Conservation (phyloP, 35 echinoderm and acorn worm species). For the Lytechinus pictus region DNA sequence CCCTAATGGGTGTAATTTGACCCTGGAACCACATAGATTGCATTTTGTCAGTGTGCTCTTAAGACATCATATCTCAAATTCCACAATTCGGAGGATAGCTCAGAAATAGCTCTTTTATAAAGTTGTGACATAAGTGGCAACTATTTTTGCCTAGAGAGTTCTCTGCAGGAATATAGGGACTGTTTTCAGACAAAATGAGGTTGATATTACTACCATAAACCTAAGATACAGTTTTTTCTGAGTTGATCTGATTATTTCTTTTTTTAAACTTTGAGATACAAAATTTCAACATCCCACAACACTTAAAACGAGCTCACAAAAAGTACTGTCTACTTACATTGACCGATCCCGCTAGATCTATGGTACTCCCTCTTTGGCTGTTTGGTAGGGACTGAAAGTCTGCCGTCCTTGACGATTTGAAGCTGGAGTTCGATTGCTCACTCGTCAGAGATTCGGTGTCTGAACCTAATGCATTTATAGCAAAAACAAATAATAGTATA, state of each 20-base stretch:
- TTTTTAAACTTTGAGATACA: not conserved
- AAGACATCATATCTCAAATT: no score
- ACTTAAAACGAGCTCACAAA: not conserved
- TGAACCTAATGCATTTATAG: slow-evolving; percentile 56
- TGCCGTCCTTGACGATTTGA: slow-evolving; percentile 34
- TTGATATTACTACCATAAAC: no score
- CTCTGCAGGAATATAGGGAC: no score
- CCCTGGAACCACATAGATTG: no score
- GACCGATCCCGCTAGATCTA: slow-evolving; percentile 83
- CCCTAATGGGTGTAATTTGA: not conserved
- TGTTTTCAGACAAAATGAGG: no score
- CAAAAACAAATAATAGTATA: not conserved
- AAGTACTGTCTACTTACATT: slow-evolving; percentile 49
- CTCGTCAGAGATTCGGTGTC: slow-evolving; percentile 47
- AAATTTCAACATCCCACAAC: not conserved
- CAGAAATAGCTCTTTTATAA: not conserved
- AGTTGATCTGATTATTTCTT: no score
- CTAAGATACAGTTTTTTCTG: no score
- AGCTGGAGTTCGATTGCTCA: slow-evolving; percentile 47
- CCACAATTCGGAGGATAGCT: no score
- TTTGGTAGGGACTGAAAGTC: slow-evolving; percentile 91
- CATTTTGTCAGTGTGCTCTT: no score
- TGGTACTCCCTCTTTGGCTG: slow-evolving; percentile 74
- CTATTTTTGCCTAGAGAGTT: no score
- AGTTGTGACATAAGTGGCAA: not conserved